Conservation (phyloP, 2,113 vertebrate species). For the Cyrtonyx montezumae region DNA sequence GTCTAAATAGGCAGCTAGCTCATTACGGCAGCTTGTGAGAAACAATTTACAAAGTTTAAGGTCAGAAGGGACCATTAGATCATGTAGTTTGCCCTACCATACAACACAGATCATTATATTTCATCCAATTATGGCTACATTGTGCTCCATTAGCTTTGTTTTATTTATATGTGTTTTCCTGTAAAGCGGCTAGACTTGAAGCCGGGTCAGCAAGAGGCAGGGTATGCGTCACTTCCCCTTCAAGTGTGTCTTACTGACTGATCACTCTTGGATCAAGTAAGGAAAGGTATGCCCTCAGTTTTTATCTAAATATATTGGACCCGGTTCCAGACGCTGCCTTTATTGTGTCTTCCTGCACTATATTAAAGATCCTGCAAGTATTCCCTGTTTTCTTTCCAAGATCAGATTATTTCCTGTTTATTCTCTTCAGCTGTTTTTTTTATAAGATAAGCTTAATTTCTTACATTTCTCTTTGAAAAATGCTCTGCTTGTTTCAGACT, state of each 20-base stretch:
- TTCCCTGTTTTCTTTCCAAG: not conserved
- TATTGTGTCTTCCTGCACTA: not conserved
- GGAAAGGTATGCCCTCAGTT: not conserved
- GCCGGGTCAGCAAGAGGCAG: not conserved
- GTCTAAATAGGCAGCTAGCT: not conserved
- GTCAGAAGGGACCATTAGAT: not conserved
- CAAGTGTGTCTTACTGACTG: accelerated
- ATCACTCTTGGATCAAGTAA: not conserved
- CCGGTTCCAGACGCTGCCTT: not conserved
- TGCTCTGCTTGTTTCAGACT: not conserved
- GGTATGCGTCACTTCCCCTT: not conserved
- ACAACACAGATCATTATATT: not conserved
- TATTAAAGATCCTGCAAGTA: not conserved
- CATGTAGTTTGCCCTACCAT: not conserved
- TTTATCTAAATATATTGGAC: not conserved
- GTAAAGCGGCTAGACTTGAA: not conserved
- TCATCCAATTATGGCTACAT: not conserved
- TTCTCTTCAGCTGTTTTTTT: not conserved
- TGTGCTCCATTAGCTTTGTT: not conserved
- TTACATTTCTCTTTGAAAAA: not conserved
- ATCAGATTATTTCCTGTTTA: not conserved
- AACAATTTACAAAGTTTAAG: not conserved
- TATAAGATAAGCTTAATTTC: not conserved
- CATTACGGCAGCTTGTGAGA: not conserved
- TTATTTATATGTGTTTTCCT: not conserved